A percentile compares a stretch with the other conserved stretches of the same genome.
Conservation (phyloP, 2,888 invertebrate species). For the Lithodes maja region DNA sequence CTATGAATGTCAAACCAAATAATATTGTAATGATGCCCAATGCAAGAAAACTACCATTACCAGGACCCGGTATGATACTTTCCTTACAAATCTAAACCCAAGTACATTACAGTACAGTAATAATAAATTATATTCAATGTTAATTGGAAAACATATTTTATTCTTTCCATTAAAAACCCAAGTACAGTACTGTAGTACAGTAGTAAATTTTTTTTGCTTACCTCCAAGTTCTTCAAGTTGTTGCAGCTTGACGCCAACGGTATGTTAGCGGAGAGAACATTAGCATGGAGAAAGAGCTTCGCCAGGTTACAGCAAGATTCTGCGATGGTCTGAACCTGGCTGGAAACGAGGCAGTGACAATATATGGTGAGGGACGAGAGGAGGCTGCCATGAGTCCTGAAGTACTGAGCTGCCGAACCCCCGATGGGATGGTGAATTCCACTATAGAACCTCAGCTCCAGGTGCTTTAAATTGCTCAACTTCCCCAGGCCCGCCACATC, state of each 20-base stretch:
- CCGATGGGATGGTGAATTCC: conserved; percentile 57
- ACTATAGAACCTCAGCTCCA: conserved; percentile 54
- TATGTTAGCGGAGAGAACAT: conserved; percentile 18
- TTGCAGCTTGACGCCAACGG: conserved; percentile 6
- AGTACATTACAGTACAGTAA: not conserved
- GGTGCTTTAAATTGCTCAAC: conserved; percentile 34
- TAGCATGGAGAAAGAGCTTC: conserved; percentile 55
- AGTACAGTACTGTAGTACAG: not conserved
- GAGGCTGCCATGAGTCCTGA: conserved; percentile 24
- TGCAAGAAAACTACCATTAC: no score
- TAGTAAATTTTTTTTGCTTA: conserved; percentile 16
- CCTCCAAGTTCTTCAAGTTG: conserved; percentile 43
- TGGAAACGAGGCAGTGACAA: conserved; percentile 33
- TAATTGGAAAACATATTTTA: no score
- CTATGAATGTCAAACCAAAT: no score
- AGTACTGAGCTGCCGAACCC: conserved; percentile 19
- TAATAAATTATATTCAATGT: not conserved
- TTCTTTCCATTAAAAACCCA: not conserved
- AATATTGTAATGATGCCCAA: no score
- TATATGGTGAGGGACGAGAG: conserved; percentile 52
- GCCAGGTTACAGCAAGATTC: conserved; percentile 42
- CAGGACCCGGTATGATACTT: no score
- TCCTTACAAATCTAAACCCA: no score
- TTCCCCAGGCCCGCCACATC: conserved; percentile 37
- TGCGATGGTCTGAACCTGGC: conserved; percentile 42